A percentile compares a stretch with the other conserved stretches of the same genome.
Conservation (phyloP, 1,140 invertebrate species). For the Tetramorium parvispinum region DNA sequence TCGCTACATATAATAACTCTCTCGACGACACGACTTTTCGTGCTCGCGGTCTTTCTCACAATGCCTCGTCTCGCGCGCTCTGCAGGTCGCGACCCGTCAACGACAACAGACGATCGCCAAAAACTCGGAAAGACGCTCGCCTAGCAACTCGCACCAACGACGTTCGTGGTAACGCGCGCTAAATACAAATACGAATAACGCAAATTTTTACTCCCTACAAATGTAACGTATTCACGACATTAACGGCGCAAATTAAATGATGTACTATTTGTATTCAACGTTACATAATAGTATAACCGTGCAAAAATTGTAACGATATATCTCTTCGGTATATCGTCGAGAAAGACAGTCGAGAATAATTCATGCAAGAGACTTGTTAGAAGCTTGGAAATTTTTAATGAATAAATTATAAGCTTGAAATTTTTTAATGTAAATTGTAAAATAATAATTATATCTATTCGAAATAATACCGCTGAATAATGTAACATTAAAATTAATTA, state of each 20-base stretch:
- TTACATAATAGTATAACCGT: no score
- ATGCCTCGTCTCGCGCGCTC: no score
- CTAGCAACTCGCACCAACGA: no score
- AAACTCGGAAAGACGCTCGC: no score
- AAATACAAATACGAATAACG: no score
- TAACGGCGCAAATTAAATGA: constrained; percentile 23
- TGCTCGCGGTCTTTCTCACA: no score
- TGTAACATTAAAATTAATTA: constrained; percentile 9
- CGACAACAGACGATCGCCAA: no score
- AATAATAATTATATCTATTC: not conserved
- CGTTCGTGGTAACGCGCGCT: no score
- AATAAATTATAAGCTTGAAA: not conserved
- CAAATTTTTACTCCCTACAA: no score
- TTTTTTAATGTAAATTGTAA: not conserved
- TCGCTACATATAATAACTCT: no score
- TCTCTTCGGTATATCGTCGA: not conserved
- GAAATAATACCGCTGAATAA: not conserved
- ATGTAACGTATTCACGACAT: constrained; percentile 18
- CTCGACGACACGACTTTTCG: no score
- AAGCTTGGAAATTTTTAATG: not conserved
- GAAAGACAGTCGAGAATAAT: not conserved
- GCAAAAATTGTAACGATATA: not conserved
- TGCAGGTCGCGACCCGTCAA: no score
- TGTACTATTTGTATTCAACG: not conserved
- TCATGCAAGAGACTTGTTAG: not conserved